These are phyloP conservation scores for Chloropsis hardwickii DNA, from an alignment of 2,113 vertebrate genomes.

Conservation along the genomic window DNA sequence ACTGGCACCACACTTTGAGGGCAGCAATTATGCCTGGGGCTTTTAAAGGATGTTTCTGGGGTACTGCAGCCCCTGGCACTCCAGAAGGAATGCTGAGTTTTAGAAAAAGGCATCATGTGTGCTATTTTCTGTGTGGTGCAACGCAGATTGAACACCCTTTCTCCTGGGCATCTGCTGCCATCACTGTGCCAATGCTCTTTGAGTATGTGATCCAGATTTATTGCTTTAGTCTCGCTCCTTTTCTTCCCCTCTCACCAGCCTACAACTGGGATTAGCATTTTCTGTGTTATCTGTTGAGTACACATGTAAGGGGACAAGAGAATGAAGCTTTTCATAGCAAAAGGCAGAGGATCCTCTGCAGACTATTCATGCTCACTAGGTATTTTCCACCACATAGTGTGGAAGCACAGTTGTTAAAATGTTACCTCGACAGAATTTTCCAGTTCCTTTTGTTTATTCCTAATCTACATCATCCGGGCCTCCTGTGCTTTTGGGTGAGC, in stretches of 20 bases:
- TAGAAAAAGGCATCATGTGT: neutral
- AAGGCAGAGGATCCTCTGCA: neutral
- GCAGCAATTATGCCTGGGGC: neutral
- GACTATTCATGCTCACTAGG: neutral
- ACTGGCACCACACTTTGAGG: neutral
- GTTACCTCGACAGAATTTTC: conserved; percentile 24
- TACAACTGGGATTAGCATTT: neutral
- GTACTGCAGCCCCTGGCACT: neutral
- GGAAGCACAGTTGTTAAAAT: neutral
- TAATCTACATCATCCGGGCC: neutral
- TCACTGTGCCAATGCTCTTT: neutral
- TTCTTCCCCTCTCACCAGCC: neutral
- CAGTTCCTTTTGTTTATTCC: conserved; percentile 40
- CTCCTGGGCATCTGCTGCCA: neutral
- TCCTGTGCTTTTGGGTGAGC: neutral
- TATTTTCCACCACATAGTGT: neutral
- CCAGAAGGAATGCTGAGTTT: neutral
- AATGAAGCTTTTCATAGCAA: neutral
- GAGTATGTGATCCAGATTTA: neutral
- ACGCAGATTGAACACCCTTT: neutral
- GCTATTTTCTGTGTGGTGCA: neutral
- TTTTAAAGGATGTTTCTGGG: neutral
- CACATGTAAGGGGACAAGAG: neutral
- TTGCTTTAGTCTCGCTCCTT: neutral
- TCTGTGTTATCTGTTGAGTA: neutral